A percentile compares a stretch with the other conserved stretches of the same genome.
These are phyloP conservation scores for Holacanthella duospinosa DNA, from an alignment of 2,888 invertebrate species.

Conservation along the genomic window DNA sequence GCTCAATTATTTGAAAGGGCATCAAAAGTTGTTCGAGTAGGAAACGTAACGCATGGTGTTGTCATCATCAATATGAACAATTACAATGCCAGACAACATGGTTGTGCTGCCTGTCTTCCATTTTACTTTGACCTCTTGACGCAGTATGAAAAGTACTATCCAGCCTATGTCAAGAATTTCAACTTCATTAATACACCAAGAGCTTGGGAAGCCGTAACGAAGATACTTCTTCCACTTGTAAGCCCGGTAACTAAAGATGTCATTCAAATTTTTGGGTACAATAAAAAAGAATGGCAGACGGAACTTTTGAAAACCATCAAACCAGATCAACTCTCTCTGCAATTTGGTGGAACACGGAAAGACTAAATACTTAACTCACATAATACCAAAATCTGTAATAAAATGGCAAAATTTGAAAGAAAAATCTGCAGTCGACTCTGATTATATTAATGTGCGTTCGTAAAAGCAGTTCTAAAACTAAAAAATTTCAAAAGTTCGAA, in stretches of 20 bases:
- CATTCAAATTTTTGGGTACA: neutral
- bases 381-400: no score
- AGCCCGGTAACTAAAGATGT: neutral
- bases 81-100: slow-evolving; percentile 16
- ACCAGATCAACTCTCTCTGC: neutral
- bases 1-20: slow-evolving; percentile 14
- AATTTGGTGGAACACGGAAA: neutral
- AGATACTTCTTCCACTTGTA: neutral
- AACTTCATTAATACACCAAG: neutral
- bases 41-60: slow-evolving; percentile 12
- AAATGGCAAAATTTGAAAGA: no score
- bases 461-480: no score
- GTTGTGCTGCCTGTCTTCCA: slow-evolving; percentile 6
- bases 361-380: no score
- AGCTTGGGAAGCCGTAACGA: neutral
- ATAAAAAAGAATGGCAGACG: neutral
- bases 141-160: neutral
- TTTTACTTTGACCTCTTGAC: slow-evolving; percentile 5
- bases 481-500: no score
- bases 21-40: slow-evolving; percentile 11
- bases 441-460: no score
- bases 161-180: neutral
- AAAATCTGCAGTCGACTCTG: no score
- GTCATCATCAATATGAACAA: slow-evolving; percentile 19
- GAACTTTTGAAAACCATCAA: neutral